These are phyloP conservation scores for Clivina fossor DNA, from an alignment of 2,888 invertebrate species.

Conservation along the genomic window DNA sequence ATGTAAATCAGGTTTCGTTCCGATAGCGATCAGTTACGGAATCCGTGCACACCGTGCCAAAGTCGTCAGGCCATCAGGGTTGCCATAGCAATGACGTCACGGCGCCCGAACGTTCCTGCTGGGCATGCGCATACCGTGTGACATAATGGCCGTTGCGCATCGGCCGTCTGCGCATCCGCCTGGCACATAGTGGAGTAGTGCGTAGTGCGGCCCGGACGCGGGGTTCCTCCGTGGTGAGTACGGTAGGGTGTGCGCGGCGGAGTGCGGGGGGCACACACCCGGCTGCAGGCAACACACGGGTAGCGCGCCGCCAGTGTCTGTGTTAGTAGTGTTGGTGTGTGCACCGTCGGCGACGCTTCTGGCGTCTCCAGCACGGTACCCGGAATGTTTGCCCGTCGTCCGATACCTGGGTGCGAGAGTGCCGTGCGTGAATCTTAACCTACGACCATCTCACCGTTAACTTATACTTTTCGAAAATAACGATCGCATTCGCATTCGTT, in stretches of 20 bases:
- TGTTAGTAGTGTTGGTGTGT: not conserved
- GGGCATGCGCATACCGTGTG: not conserved
- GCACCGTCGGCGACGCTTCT: too few species aligned
- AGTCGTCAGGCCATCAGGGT: not conserved
- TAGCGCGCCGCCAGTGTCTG: constrained; percentile 5
- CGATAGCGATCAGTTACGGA: not conserved
- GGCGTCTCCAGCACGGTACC: too few species aligned
- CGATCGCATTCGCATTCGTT: too few species aligned
- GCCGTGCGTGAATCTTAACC: too few species aligned
- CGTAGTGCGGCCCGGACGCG: not conserved
- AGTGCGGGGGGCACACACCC: constrained; percentile 4
- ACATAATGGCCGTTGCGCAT: constrained; percentile 3
- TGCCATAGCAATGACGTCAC: constrained; percentile 9
- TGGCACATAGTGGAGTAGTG: constrained; percentile 1
- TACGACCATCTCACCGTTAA: too few species aligned
- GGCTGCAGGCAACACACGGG: constrained; percentile 3
- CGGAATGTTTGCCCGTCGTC: too few species aligned
- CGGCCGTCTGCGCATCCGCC: not conserved
- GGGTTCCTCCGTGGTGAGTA: constrained; percentile 2
- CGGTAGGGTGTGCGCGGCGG: not conserved
- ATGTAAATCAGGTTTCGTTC: too few species aligned
- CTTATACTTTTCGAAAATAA: too few species aligned
- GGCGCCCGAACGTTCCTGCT: not conserved
- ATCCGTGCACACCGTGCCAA: not conserved
- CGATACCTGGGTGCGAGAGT: too few species aligned